These are phyloP conservation scores for Deroplatys truncata DNA, from an alignment of 2,888 invertebrate species.

Conservation along the genomic window DNA sequence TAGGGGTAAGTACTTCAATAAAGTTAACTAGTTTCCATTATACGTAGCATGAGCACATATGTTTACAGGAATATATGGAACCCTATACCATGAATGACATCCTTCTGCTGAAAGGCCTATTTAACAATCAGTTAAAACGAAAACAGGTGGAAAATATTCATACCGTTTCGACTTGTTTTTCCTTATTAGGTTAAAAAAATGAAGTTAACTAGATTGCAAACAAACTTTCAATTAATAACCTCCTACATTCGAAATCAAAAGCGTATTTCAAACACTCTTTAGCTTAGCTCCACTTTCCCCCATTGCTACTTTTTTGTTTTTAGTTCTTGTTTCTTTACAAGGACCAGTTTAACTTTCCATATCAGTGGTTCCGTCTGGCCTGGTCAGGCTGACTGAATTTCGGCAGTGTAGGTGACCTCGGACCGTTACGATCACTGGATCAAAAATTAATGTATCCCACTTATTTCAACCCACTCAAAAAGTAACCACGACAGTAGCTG, in stretches of 20 bases:
- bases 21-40: too few species aligned
- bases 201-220: neutral
- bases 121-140: too few species aligned
- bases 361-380: neutral
- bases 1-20: too few species aligned
- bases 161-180: too few species aligned
- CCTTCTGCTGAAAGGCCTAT: too few species aligned
- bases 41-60: too few species aligned
- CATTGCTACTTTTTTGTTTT: neutral
- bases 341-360: neutral
- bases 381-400: neutral
- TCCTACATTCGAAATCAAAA: too few species aligned
- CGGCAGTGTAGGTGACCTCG: neutral
- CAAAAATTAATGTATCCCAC: neutral
- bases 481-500: neutral
- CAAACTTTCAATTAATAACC: neutral
- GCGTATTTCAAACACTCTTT: neutral
- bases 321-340: neutral
- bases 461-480: neutral
- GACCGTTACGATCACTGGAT: neutral
- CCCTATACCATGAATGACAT: too few species aligned
- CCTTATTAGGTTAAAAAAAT: too few species aligned
- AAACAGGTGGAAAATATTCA: too few species aligned
- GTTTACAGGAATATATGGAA: too few species aligned
- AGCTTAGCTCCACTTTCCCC: neutral